phyloP scores from a whole-genome alignment of 2,797 vertebrate genomes.

The Remorina albescens region DNA sequence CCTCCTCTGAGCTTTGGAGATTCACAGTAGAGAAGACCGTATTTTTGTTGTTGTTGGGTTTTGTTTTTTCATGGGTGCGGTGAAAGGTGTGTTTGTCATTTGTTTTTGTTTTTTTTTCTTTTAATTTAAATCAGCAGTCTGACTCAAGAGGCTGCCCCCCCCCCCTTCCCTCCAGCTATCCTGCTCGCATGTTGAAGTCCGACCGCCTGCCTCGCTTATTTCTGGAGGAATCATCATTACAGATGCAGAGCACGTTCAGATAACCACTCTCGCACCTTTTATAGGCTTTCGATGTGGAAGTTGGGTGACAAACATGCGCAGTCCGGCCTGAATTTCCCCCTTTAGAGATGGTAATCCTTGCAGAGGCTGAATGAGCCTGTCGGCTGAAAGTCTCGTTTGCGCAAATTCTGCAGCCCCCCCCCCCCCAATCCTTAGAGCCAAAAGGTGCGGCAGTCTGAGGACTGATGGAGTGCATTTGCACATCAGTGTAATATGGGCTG shows the following conservation, averaged over 20 bases:
- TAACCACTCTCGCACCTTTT: slow-evolving; percentile 57
- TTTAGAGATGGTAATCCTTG: slow-evolving; percentile 32
- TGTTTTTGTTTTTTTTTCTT: too few species aligned
- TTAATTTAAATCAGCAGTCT: slow-evolving; percentile 12
- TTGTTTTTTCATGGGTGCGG: slow-evolving; percentile 11
- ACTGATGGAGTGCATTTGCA: slow-evolving; percentile 35
- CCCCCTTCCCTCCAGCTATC: background rate
- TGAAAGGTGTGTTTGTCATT: slow-evolving; percentile 7
- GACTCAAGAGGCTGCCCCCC: background rate
- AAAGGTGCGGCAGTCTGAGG: slow-evolving; percentile 13
- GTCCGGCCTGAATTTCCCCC: slow-evolving; percentile 10
- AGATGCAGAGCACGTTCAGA: slow-evolving; percentile 76
- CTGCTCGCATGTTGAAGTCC: slow-evolving; percentile 15
- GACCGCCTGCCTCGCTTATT: slow-evolving; percentile 39
- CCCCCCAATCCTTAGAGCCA: slow-evolving; percentile 57
- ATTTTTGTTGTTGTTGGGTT: too few species aligned
- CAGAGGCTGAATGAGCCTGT: slow-evolving; percentile 21
- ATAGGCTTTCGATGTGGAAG: slow-evolving; percentile 62
- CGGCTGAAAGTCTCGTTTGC: slow-evolving; percentile 42
- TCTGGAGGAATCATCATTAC: slow-evolving; percentile 53
- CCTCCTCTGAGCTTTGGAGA: slow-evolving; percentile 29
- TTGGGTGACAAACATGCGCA: slow-evolving; percentile 64
- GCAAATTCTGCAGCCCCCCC: slow-evolving; percentile 43
- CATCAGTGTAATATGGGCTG: slow-evolving; percentile 19
- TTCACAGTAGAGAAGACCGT: background rate